Conservation (phyloP, 2,797 vertebrate species). For the Falco peregrinus region DNA sequence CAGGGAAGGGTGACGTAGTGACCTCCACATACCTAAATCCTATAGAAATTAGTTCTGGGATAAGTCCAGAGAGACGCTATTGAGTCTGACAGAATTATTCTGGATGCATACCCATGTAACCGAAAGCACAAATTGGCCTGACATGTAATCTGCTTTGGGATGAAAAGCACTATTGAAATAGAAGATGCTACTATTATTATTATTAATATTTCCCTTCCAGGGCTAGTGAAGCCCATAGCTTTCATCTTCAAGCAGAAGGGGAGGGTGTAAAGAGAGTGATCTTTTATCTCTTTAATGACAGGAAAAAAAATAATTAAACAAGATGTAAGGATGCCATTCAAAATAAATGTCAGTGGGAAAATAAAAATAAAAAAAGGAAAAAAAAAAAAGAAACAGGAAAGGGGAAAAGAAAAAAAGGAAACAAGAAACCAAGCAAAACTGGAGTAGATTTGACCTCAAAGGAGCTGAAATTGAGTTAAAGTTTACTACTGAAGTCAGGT, state of each 20-base stretch:
- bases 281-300: conserved; percentile 50
- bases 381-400: no score
- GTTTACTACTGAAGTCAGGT: conserved; percentile 18
- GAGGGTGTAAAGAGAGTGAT: conserved; percentile 13
- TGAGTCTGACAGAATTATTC: conserved; percentile 8
- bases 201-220: background rate
- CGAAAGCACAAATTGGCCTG: background rate
- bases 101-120: background rate
- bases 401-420: background rate
- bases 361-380: background rate
- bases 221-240: background rate
- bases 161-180: conserved; percentile 51
- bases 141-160: conserved; percentile 30
- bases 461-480: conserved; percentile 44
- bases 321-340: background rate
- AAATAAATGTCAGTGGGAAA: conserved; percentile 26
- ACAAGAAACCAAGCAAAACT: background rate
- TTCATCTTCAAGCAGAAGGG: conserved; percentile 45
- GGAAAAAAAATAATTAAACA: background rate
- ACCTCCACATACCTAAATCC: background rate
- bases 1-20: background rate
- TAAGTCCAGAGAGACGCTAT: background rate
- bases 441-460: conserved; percentile 43
- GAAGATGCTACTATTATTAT: background rate
- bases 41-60: background rate